Base-by-base conservation (phyloP, 1,140 invertebrate species). In the Magallana ariakensis region DNA sequence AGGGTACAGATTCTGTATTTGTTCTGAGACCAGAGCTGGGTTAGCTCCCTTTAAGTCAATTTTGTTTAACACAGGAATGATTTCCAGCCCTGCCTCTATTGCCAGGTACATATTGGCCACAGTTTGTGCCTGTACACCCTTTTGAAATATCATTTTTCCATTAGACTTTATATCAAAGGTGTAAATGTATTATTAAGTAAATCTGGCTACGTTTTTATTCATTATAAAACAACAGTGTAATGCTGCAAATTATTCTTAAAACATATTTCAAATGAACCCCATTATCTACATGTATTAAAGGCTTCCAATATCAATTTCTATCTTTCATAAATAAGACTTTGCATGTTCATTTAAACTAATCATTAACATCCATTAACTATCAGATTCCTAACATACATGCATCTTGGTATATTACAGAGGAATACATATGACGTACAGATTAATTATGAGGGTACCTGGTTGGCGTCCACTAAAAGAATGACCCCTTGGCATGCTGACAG, bases 21-120 rank as follows among this genome's bases (percentile, higher is more conserved):
- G 98, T 56, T 96, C 94, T 82, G 96, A 95, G 0, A 98, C 97
- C 90, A 89, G 80, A 0, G 97, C 97, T 10, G 98, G 97, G 94
- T 98, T 95, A 0, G 98, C 98, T 94, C 97, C 96, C 92, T 98
- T 98, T 75, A 99, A 96, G 95, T 99, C 99, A 86, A 99, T 98
- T 95, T 99, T 99, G 94, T 99, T 99, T 5, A 99, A 95, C 1
- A 98, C 98, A 9, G 99, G 98, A 92, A 99, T 97, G 87, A 99
- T 97, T 3, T 95, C 94, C 26, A 99, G 93, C 91, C 98, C 96
- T 85, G 96, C 96, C 62, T 96, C 96, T 95, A 98, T 97, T 0
- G 99, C 98, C 82, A 99, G 94, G 92, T 98, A 98, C 94, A 98
- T 99, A 92, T 99, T 99, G 11, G 99, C 98, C 15, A 99, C 97